Evolutionary conservation across 2,888 invertebrate species (phyloP).

Genomic region (Byasa hedistus): DNA sequence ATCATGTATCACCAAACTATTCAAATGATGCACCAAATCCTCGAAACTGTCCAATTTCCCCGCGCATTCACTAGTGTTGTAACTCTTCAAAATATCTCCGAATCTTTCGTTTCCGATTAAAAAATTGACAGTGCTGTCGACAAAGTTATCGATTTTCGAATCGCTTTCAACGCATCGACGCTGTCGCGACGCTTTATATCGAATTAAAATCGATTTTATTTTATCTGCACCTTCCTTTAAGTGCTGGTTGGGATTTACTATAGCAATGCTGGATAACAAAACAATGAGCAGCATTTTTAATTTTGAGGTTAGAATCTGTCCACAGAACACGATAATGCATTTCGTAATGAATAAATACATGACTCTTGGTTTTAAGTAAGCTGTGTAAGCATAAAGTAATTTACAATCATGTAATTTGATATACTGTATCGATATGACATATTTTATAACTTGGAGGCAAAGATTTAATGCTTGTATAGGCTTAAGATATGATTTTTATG

Average conservation of each 20-base stretch:
- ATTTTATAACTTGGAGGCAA: too few species aligned
- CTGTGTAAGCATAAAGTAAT: too few species aligned
- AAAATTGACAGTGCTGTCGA: constrained; percentile 43
- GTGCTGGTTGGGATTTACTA: constrained; percentile 41
- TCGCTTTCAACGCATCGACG: constrained; percentile 38
- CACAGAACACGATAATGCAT: too few species aligned
- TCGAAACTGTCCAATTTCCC: constrained; percentile 33
- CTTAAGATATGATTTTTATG: too few species aligned
- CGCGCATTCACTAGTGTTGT: constrained; percentile 51
- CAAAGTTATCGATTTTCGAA: constrained; percentile 39
- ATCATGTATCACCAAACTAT: constrained; percentile 51
- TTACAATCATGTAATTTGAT: too few species aligned
- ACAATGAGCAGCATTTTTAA: constrained; percentile 40
- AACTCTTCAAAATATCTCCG: constrained; percentile 46
- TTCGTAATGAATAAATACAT: too few species aligned
- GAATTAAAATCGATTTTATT: constrained; percentile 43
- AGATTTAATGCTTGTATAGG: too few species aligned
- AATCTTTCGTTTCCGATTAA: constrained; percentile 47
- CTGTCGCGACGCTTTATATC: constrained; percentile 40
- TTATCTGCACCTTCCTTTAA: constrained; percentile 45
- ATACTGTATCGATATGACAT: too few species aligned
- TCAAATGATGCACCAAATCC: constrained; percentile 47
- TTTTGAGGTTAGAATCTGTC: too few species aligned
- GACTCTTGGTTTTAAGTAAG: too few species aligned
- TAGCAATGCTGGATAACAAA: constrained; percentile 41